Evolutionary conservation across 2,797 vertebrate species (phyloP).

Genomic region (Notolepis coatsorum): DNA sequence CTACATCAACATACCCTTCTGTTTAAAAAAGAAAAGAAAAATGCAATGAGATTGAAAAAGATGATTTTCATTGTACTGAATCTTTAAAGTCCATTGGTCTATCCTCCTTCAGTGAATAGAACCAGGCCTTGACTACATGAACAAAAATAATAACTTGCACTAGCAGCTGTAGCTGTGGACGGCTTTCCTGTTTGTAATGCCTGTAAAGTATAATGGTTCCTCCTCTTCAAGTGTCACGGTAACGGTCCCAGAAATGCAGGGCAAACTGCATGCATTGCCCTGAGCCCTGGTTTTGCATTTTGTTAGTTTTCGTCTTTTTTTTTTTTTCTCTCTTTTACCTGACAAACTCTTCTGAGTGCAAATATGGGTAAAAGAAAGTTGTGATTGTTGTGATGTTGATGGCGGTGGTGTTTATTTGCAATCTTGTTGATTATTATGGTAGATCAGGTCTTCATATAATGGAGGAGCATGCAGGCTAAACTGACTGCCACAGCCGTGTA

Average conservation of each 20-base stretch:
- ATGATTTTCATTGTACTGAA: too few species aligned
- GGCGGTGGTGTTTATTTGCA: constrained; percentile 22
- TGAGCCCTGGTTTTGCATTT: constrained; percentile 58
- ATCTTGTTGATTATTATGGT: constrained; percentile 27
- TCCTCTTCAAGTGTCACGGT: constrained; percentile 48
- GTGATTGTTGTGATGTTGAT: constrained; percentile 33
- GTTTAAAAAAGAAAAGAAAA: neutral
- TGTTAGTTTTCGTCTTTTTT: constrained; percentile 18
- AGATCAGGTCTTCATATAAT: constrained; percentile 50
- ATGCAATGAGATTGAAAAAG: too few species aligned
- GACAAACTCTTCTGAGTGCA: constrained; percentile 58
- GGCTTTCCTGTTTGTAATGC: constrained; percentile 50
- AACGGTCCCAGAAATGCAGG: constrained; percentile 53
- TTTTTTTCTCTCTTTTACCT: constrained; percentile 43
- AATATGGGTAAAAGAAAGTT: constrained; percentile 47
- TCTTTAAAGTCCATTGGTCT: constrained; percentile 61
- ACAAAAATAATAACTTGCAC: constrained; percentile 64
- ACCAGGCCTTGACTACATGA: constrained; percentile 55
- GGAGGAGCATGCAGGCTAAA: constrained; percentile 62
- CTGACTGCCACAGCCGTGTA: constrained; percentile 37
- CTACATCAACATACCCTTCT: neutral
- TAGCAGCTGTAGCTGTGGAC: constrained; percentile 53
- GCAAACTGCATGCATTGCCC: constrained; percentile 78
- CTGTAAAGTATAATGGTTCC: constrained; percentile 53
- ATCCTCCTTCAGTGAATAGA: constrained; percentile 49